A percentile compares a stretch with the other conserved stretches of the same genome.
These are phyloP conservation scores for Acanthis flammea DNA, from an alignment of 2,797 vertebrate species.

Conservation along the genomic window DNA sequence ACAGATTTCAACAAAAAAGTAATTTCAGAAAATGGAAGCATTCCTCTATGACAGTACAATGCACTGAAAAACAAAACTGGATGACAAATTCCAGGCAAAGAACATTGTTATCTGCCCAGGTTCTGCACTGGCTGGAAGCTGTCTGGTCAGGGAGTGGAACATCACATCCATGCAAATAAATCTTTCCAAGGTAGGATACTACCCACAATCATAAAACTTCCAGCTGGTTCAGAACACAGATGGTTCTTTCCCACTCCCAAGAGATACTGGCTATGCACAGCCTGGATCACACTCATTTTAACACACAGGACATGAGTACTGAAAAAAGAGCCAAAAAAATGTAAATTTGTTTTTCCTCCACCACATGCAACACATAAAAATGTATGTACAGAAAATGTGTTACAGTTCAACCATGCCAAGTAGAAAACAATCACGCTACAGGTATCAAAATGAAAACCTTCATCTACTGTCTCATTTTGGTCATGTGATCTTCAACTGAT, in stretches of 20 bases:
- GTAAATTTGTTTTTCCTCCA: background rate
- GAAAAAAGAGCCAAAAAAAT: background rate
- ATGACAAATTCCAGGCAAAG: background rate
- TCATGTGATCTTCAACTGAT: background rate
- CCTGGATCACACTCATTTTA: background rate
- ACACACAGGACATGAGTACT: accelerated
- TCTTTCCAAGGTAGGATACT: background rate
- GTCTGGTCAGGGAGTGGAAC: background rate
- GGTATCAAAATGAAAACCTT: background rate
- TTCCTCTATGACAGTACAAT: background rate
- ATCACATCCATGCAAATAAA: background rate
- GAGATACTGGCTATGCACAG: background rate
- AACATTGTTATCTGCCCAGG: accelerated
- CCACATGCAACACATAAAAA: background rate
- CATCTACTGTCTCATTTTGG: background rate
- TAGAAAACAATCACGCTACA: background rate
- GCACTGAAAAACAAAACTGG: background rate
- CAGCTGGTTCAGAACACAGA: background rate
- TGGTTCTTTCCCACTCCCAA: background rate
- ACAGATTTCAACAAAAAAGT: background rate
- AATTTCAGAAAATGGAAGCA: background rate
- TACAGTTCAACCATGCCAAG: background rate
- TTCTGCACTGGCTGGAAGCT: background rate
- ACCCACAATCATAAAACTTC: accelerated
- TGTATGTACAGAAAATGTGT: background rate